phyloP scores from a whole-genome alignment of 2,797 vertebrate species.

The Crypturellus tataupa region DNA sequence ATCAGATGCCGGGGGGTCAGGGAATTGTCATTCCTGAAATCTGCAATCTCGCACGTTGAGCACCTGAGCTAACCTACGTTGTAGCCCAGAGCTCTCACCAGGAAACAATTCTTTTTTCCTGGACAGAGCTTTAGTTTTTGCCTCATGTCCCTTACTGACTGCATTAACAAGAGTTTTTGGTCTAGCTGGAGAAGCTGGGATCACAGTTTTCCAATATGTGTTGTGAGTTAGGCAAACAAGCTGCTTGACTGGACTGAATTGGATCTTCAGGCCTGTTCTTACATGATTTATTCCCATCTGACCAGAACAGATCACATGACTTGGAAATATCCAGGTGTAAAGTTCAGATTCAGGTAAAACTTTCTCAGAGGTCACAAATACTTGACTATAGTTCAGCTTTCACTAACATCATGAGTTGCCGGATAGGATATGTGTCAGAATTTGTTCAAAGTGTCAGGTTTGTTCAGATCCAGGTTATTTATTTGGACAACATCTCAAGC shows the following conservation, averaged over 20 bases:
- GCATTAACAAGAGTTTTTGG: no score
- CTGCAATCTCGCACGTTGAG: neutral
- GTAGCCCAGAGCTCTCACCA: neutral
- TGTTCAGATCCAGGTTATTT: neutral
- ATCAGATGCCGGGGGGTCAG: no score
- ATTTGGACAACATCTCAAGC: neutral
- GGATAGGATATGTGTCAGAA: neutral
- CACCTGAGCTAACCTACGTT: neutral
- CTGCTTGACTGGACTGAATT: no score
- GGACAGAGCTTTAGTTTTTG: neutral
- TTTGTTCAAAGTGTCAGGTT: neutral
- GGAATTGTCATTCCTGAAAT: neutral
- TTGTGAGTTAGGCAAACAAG: no score
- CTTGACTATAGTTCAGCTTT: neutral
- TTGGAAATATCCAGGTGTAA: neutral
- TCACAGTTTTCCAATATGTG: no score
- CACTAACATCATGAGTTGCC: neutral
- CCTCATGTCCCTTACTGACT: neutral
- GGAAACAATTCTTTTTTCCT: neutral
- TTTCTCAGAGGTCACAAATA: neutral
- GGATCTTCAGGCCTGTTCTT: no score
- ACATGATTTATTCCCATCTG: no score
- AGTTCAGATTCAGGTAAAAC: neutral
- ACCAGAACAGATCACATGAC: rapidly evolving
- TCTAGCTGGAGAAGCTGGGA: no score